Conservation (phyloP, 1,140 invertebrate genomes). For the Ceratitis capitata region DNA sequence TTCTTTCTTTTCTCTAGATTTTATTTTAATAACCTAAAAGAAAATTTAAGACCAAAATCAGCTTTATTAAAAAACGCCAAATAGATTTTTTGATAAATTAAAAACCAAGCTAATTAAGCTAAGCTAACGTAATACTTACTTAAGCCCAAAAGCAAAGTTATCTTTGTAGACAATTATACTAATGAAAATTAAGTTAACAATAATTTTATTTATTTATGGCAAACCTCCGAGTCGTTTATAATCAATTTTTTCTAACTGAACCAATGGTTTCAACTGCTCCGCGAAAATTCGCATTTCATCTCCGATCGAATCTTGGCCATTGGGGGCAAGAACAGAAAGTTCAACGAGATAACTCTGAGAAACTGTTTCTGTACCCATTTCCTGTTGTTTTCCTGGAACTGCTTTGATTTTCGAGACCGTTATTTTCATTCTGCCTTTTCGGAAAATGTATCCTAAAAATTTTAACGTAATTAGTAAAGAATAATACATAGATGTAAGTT, state of each 20-base stretch:
- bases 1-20: no score
- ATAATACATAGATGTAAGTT: no score
- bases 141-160: no score
- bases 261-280: slow-evolving; percentile 91
- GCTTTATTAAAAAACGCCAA: no score
- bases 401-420: slow-evolving; percentile 95
- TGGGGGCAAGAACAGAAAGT: slow-evolving; percentile 89
- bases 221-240: slow-evolving; percentile 79
- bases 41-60: no score
- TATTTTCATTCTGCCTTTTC: slow-evolving; percentile 96
- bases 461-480: no score
- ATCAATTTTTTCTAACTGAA: slow-evolving; percentile 91
- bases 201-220: slow-evolving; percentile 54
- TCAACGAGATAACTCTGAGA: slow-evolving; percentile 95
- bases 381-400: slow-evolving; percentile 74
- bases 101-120: no score
- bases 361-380: slow-evolving; percentile 80
- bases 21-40: no score
- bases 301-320: slow-evolving; percentile 92
- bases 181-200: background rate
- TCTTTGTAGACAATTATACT: no score
- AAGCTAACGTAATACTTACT: no score
- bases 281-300: slow-evolving; percentile 96
- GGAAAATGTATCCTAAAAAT: slow-evolving; percentile 86
- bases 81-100: no score